Evolutionary conservation across 2,113 vertebrate species (phyloP).

Genomic region (Aphyosemion australe): DNA sequence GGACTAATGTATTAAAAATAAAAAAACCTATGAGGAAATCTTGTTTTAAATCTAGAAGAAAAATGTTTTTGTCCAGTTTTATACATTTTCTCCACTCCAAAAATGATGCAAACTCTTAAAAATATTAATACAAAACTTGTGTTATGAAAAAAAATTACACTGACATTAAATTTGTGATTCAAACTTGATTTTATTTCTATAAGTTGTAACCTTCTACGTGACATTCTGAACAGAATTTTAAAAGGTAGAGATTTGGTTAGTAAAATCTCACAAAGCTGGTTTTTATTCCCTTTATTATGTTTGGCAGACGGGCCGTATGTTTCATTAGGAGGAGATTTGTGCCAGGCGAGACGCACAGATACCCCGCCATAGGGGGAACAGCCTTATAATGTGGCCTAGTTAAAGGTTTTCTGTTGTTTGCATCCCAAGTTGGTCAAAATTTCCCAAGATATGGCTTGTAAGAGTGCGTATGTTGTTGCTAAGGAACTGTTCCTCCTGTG

Average conservation of each 20-base stretch:
- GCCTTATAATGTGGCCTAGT: slow-evolving; percentile 71
- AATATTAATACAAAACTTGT: neutral
- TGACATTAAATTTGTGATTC: slow-evolving; percentile 6
- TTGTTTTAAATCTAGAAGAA: too few relatives aligned
- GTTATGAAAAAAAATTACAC: neutral
- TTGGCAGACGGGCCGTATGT: slow-evolving; percentile 50
- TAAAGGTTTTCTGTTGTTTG: slow-evolving; percentile 73
- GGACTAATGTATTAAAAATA: too few relatives aligned
- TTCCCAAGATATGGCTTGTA: slow-evolving; percentile 74
- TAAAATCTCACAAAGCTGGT: slow-evolving; percentile 6
- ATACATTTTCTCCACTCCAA: neutral
- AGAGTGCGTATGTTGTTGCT: slow-evolving; percentile 77
- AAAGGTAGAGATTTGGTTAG: slow-evolving; percentile 13
- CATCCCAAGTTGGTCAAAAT: slow-evolving; percentile 74
- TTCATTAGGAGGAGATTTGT: slow-evolving; percentile 54
- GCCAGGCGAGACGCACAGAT: slow-evolving; percentile 54
- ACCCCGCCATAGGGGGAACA: slow-evolving; percentile 58
- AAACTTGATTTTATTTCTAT: slow-evolving; percentile 16
- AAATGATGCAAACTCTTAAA: neutral
- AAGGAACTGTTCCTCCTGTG: slow-evolving; percentile 73
- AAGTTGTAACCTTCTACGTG: slow-evolving; percentile 6
- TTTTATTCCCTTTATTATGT: slow-evolving; percentile 43
- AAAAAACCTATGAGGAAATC: too few relatives aligned
- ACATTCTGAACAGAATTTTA: slow-evolving; percentile 8
- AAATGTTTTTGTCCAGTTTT: too few relatives aligned